Percentiles rank a stretch among this genome's conserved stretches.
Conservation (phyloP, 2,797 vertebrate species). For the Halcyon badia region DNA sequence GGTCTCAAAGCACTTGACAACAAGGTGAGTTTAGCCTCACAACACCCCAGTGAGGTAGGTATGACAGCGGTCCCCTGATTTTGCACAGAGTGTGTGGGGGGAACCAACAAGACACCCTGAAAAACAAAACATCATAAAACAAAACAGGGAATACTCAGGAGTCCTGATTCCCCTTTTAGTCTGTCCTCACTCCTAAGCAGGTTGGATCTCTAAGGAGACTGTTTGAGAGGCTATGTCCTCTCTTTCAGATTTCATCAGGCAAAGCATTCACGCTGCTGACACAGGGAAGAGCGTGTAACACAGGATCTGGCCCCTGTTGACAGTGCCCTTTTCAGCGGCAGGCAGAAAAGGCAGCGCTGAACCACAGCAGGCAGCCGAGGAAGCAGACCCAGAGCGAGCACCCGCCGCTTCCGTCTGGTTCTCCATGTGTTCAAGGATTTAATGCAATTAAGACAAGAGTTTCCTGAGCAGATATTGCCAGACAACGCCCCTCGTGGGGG, state of each 20-base stretch:
- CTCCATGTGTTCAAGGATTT: neutral
- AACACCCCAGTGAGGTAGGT: slow-evolving; percentile 28
- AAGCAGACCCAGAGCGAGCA: neutral
- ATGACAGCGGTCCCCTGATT: neutral
- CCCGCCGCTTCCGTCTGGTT: fast-evolving
- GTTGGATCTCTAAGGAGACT: neutral
- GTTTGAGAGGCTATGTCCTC: neutral
- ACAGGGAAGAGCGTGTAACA: neutral
- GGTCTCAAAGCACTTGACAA: slow-evolving; percentile 10
- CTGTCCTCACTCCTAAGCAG: neutral
- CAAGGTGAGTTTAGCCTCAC: neutral
- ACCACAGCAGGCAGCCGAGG: neutral
- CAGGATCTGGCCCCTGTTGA: neutral
- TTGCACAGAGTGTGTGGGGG: neutral
- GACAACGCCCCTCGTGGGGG: neutral
- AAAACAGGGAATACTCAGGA: neutral
- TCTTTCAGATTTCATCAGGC: neutral
- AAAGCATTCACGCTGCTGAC: neutral
- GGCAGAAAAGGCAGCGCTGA: neutral
- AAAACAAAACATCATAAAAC: neutral
- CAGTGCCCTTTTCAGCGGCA: neutral
- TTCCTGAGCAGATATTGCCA: slow-evolving; percentile 79
- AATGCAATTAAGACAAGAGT: slow-evolving; percentile 29
- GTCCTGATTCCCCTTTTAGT: neutral
- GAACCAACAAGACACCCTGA: neutral